Conservation (phyloP, 2,113 vertebrate species). For the Pimephales promelas region DNA sequence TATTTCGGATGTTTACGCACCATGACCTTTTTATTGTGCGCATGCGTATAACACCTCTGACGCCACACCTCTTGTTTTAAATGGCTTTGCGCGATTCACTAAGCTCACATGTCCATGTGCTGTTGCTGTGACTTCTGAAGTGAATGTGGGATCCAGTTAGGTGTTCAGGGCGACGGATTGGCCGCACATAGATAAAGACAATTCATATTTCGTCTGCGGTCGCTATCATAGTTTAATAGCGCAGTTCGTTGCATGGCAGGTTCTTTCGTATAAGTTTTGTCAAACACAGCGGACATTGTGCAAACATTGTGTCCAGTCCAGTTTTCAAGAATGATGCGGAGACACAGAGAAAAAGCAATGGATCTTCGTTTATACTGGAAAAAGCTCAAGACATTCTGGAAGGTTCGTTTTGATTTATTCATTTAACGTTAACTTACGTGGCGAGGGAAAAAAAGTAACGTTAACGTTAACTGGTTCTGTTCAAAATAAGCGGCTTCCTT, state of each 20-base stretch:
- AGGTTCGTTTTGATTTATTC: constrained; percentile 64
- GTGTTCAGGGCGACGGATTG: not conserved
- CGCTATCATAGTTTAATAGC: constrained; percentile 1
- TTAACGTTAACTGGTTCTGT: too few species aligned
- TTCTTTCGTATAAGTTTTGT: not conserved
- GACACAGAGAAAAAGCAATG: constrained; percentile 37
- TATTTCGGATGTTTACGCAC: not conserved
- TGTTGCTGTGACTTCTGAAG: not conserved
- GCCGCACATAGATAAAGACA: not conserved
- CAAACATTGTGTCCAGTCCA: constrained; percentile 36
- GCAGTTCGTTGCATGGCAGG: not conserved
- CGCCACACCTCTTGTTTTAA: constrained; percentile 34
- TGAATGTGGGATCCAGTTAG: not conserved
- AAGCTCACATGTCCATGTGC: not conserved
- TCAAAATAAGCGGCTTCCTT: not conserved
- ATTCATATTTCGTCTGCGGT: not conserved
- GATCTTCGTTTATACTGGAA: constrained; percentile 68
- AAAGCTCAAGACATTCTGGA: constrained; percentile 71
- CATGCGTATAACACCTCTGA: not conserved
- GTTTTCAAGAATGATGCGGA: constrained; percentile 63
- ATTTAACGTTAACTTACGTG: not conserved
- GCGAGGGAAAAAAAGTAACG: not conserved
- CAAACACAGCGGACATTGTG: not conserved
- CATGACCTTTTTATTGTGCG: not conserved
- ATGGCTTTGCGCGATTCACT: constrained; percentile 31